phyloP scores from a whole-genome alignment of 1,140 invertebrate species.

The Ips typographus region DNA sequence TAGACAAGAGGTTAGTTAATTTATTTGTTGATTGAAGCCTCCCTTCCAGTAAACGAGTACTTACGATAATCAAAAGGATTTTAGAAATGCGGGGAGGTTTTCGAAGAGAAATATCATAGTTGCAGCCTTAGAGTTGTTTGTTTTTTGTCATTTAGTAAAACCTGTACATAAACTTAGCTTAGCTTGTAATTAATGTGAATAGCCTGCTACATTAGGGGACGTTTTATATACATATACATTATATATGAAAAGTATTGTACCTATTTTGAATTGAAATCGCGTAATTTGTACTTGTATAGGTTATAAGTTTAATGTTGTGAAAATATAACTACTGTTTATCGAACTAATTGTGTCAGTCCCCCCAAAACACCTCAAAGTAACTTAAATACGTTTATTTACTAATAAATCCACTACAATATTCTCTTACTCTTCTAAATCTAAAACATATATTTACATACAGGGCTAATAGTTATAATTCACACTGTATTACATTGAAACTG shows the following conservation, averaged over 20 bases:
- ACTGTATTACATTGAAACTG: too few species aligned
- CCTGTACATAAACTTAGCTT: conserved; percentile 17
- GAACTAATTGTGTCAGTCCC: conserved; percentile 7
- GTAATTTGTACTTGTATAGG: conserved; percentile 26
- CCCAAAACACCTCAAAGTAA: conserved; percentile 18
- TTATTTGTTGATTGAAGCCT: conserved; percentile 29
- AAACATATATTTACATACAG: conserved; percentile 49
- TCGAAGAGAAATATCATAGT: neutral
- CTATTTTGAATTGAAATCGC: conserved; percentile 15
- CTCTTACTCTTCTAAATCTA: conserved; percentile 39
- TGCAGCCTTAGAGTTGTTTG: conserved; percentile 19
- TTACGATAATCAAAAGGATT: neutral
- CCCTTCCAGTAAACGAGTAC: neutral
- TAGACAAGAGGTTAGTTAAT: conserved; percentile 30
- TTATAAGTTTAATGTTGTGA: conserved; percentile 33
- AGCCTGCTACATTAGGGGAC: conserved; percentile 6
- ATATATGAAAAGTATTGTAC: conserved; percentile 27
- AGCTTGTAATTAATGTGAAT: conserved; percentile 34
- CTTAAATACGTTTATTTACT: conserved; percentile 46
- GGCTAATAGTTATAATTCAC: conserved; percentile 20
- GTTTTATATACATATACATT: conserved; percentile 9
- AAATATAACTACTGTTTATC: conserved; percentile 34
- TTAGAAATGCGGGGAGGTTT: neutral
- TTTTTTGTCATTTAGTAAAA: neutral
- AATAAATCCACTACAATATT: conserved; percentile 44